Conservation (phyloP, 2,797 vertebrate genomes). For the Carcharodon carcharias region DNA sequence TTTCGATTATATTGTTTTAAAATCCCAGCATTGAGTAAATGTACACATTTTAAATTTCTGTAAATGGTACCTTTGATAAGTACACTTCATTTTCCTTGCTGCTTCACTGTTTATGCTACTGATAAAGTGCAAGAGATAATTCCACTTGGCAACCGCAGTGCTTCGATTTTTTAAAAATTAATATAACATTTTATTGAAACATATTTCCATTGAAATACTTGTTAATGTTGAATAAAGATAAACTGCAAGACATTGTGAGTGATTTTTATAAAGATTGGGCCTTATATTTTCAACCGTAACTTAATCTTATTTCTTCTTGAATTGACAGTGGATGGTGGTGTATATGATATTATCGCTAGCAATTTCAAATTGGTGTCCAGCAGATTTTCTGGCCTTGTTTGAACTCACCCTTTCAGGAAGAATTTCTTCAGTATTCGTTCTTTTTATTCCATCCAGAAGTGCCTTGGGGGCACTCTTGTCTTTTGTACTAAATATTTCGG, state of each 20-base stretch:
- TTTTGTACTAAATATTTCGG: not conserved
- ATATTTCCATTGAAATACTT: not conserved
- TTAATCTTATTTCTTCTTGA: not conserved
- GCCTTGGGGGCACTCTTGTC: not conserved
- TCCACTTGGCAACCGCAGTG: not conserved
- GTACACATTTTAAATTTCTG: not conserved
- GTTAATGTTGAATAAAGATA: not conserved
- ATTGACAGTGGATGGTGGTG: not conserved
- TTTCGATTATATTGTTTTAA: not conserved
- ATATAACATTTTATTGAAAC: not conserved
- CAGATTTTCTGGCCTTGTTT: not conserved
- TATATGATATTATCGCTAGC: too few relatives aligned
- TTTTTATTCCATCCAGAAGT: not conserved
- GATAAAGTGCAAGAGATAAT: not conserved
- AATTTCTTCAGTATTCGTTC: not conserved
- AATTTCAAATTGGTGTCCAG: not conserved
- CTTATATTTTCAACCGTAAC: not conserved
- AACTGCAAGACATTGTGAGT: not conserved
- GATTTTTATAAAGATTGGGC: not conserved
- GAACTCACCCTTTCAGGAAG: not conserved
- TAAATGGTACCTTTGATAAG: not conserved
- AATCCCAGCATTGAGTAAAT: not conserved
- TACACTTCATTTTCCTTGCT: not conserved
- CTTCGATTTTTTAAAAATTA: not conserved
- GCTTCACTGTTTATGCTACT: not conserved